Conservation (phyloP, 2,113 vertebrate species). For the Gallinago jamesoni region DNA sequence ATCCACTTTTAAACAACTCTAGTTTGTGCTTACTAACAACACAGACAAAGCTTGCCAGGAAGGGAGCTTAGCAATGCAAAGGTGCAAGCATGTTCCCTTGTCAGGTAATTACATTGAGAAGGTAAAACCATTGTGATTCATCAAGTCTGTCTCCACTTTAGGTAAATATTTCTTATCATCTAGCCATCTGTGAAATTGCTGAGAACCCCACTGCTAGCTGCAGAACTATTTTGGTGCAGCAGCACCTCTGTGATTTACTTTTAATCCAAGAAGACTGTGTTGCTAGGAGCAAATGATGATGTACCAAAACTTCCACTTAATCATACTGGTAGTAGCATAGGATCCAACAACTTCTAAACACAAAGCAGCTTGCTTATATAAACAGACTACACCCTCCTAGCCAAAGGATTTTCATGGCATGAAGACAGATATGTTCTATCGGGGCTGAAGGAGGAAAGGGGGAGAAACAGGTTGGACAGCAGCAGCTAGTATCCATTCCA, state of each 20-base stretch:
- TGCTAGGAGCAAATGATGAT: not conserved
- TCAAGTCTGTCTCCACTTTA: not conserved
- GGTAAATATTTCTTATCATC: not conserved
- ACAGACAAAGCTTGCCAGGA: not conserved
- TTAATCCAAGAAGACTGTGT: not conserved
- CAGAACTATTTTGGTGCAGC: not conserved
- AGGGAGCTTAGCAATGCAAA: not conserved
- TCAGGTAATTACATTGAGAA: not conserved
- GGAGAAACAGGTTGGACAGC: not conserved
- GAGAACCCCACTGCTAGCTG: not conserved
- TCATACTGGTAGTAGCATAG: not conserved
- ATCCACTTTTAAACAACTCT: not conserved
- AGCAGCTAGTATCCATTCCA: not conserved
- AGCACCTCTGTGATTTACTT: not conserved
- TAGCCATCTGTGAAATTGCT: not conserved
- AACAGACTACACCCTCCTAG: not conserved
- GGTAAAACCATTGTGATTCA: not conserved
- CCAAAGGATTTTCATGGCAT: not conserved
- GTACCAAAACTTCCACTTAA: not conserved
- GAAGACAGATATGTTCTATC: rapidly evolving
- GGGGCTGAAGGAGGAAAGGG: not conserved
- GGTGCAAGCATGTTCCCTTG: not conserved
- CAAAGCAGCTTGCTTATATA: not conserved
- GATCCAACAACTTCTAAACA: not conserved
- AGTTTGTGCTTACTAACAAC: not conserved